Conservation (phyloP, 2,888 invertebrate species). For the Drymonia ruficornis region DNA sequence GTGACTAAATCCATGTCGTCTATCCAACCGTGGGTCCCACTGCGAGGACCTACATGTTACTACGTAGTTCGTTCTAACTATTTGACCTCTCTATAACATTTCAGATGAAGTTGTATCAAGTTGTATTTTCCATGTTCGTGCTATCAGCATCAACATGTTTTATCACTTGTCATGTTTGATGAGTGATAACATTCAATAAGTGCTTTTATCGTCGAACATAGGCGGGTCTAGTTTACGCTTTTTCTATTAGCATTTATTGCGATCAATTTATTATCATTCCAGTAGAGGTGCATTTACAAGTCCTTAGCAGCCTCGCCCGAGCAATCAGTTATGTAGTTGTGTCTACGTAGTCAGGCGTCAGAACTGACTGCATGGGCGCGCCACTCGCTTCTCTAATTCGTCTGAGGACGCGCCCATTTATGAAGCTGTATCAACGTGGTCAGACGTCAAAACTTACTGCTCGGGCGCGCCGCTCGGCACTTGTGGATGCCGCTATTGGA, state of each 20-base stretch:
- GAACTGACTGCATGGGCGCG: no score
- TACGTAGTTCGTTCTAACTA: neutral
- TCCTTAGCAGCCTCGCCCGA: no score
- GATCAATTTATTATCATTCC: conserved; percentile 5
- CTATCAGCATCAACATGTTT: conserved; percentile 38
- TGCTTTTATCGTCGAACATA: conserved; percentile 56
- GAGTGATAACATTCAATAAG: conserved; percentile 56
- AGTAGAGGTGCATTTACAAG: no score
- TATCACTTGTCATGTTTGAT: conserved; percentile 45
- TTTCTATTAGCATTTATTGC: conserved; percentile 45
- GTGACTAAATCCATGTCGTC: conserved; percentile 12
- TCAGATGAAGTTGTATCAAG: conserved; percentile 12
- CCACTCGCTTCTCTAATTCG: no score
- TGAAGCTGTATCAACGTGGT: no score
- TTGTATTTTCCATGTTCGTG: conserved; percentile 15
- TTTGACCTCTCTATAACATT: conserved; percentile 12
- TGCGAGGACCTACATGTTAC: neutral
- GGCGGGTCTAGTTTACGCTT: conserved; percentile 37
- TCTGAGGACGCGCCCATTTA: no score
- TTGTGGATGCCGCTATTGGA: no score
- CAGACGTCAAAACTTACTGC: no score
- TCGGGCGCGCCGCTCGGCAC: no score
- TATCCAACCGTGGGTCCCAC: neutral
- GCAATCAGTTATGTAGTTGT: no score
- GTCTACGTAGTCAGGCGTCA: no score